Conservation (phyloP, 2,797 vertebrate species). For the Enteromius mattozi region DNA sequence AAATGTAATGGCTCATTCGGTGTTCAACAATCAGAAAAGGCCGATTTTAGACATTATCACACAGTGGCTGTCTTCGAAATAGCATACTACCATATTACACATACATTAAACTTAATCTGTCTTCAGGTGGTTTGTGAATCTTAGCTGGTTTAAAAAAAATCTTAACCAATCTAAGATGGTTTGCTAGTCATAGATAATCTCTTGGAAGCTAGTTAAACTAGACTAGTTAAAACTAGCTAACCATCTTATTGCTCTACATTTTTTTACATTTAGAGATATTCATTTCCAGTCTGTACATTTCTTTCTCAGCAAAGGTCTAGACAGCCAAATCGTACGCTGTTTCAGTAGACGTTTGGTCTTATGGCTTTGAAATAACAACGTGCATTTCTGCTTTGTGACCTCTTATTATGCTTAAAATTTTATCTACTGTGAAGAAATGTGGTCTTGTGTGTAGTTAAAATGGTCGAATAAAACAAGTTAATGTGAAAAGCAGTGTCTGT, state of each 20-base stretch:
- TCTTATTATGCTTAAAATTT: neutral
- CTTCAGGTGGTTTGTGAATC: neutral
- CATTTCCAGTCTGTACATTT: neutral
- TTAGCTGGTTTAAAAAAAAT: neutral
- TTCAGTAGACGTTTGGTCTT: neutral
- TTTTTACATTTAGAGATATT: neutral
- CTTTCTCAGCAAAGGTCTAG: neutral
- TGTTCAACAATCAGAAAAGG: neutral
- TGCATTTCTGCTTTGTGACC: neutral
- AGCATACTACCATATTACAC: neutral
- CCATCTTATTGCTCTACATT: neutral
- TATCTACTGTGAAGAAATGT: neutral
- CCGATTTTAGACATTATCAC: slow-evolving; percentile 3
- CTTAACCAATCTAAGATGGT: neutral
- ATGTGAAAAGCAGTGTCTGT: slow-evolving; percentile 47
- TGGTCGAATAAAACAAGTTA: slow-evolving; percentile 8
- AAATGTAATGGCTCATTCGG: neutral
- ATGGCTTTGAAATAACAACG: neutral
- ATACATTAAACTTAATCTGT: neutral
- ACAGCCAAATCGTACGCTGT: neutral
- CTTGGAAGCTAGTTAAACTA: neutral
- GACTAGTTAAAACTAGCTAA: neutral
- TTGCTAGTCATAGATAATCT: neutral
- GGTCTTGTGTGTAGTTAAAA: neutral
- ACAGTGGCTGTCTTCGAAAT: neutral